phyloP scores from a whole-genome alignment of 2,888 invertebrate genomes.

The Morinoia aosen region DNA sequence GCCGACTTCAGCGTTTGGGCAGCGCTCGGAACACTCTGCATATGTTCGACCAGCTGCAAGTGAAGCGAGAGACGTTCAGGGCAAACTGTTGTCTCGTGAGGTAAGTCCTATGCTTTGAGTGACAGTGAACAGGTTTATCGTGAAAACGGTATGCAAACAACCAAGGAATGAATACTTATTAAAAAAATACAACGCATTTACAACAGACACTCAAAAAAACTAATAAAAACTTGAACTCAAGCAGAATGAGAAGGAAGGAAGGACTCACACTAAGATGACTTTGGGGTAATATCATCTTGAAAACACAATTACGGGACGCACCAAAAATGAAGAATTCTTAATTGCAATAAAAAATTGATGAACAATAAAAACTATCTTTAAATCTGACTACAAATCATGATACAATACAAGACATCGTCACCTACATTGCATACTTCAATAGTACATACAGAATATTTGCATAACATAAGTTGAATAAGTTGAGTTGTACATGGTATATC shows the following conservation, averaged over 20 bases:
- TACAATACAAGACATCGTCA: no score
- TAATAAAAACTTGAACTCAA: background rate
- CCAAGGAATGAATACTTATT: background rate
- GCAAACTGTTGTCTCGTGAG: background rate
- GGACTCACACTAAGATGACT: no score
- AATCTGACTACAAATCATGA: no score
- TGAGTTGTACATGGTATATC: no score
- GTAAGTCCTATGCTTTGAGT: background rate
- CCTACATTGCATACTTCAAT: no score
- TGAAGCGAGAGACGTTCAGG: background rate
- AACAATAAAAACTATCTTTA: no score
- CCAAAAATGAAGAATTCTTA: no score
- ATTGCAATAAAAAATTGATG: no score
- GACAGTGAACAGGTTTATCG: background rate
- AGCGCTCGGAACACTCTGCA: background rate
- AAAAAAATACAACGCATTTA: background rate
- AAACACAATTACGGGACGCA: no score
- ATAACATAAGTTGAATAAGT: no score
- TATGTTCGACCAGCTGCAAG: background rate
- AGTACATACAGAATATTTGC: no score
- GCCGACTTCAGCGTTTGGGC: background rate
- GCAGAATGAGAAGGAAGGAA: background rate
- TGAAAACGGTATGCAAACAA: background rate
- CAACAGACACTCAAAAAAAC: background rate
- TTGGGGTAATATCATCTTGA: no score